phyloP scores from a whole-genome alignment of 2,888 invertebrate species.

The Anticlea derivata region DNA sequence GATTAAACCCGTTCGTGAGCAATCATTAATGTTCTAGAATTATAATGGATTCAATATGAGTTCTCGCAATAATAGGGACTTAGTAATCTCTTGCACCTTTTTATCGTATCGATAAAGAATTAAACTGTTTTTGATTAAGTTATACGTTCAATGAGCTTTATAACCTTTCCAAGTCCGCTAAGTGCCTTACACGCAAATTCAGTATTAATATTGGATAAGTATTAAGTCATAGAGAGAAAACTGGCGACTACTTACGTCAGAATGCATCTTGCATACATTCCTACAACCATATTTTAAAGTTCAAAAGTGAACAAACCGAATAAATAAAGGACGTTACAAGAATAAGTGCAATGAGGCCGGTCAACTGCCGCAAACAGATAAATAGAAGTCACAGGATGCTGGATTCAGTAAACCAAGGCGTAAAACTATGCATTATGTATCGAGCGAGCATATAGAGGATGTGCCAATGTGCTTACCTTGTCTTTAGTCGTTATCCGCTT shows the following conservation, averaged over 20 bases:
- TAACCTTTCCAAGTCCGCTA: slow-evolving; percentile 24
- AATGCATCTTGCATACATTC: slow-evolving; percentile 18
- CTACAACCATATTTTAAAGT: slow-evolving; percentile 21
- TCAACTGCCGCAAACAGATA: slow-evolving; percentile 18
- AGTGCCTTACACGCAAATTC: slow-evolving; percentile 12
- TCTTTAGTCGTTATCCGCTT: slow-evolving; percentile 80
- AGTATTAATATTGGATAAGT: slow-evolving; percentile 21
- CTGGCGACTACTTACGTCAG: slow-evolving; percentile 23
- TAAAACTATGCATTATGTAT: slow-evolving; percentile 30
- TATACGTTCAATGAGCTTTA: slow-evolving; percentile 23
- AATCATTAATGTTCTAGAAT: not conserved
- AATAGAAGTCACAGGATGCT: slow-evolving; percentile 27
- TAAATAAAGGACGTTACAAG: slow-evolving; percentile 19
- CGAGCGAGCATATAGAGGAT: slow-evolving; percentile 19
- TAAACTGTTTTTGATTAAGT: no score
- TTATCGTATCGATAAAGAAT: no score
- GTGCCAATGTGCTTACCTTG: slow-evolving; percentile 67
- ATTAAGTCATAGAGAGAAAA: slow-evolving; percentile 23
- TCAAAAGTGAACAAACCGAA: slow-evolving; percentile 14
- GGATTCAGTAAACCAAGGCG: slow-evolving; percentile 28
- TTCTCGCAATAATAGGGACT: not conserved
- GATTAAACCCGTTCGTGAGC: not conserved
- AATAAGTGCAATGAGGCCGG: slow-evolving; percentile 20
- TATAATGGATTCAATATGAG: not conserved
- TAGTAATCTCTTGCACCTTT: not conserved